Evolutionary conservation across 2,797 vertebrate genomes (phyloP).

Genomic region (Scarus forsteni): DNA sequence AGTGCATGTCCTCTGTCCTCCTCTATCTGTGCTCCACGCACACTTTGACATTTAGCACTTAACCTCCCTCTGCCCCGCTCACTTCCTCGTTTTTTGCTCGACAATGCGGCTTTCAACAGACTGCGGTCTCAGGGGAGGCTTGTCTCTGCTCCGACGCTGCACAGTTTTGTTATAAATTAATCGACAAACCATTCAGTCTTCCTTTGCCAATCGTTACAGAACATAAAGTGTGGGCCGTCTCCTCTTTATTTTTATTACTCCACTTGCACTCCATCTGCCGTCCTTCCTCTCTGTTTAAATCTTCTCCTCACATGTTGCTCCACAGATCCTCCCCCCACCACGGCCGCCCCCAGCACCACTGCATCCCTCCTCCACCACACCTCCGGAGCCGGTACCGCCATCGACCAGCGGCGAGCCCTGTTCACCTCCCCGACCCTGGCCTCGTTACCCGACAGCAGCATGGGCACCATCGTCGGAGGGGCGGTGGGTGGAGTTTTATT

Average conservation of each 20-base stretch:
- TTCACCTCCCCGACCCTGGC: slow-evolving; percentile 91
- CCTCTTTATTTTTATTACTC: slow-evolving; percentile 33
- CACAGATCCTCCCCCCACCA: slow-evolving; percentile 96
- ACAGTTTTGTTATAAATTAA: slow-evolving; percentile 49
- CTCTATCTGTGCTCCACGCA: slow-evolving; percentile 27
- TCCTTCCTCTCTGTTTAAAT: slow-evolving; percentile 85
- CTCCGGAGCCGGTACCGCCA: slow-evolving; percentile 84
- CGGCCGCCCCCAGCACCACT: slow-evolving; percentile 88
- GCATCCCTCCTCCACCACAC: slow-evolving; percentile 77
- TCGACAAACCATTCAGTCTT: slow-evolving; percentile 44
- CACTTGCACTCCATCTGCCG: slow-evolving; percentile 79
- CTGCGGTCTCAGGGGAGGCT: slow-evolving; percentile 35
- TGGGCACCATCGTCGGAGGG: slow-evolving; percentile 91
- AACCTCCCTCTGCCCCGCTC: slow-evolving; percentile 51
- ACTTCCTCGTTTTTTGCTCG: slow-evolving; percentile 40
- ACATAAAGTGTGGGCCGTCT: slow-evolving; percentile 41
- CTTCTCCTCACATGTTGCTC: slow-evolving; percentile 77
- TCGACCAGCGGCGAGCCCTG: slow-evolving; percentile 81
- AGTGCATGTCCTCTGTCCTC: slow-evolving; percentile 49
- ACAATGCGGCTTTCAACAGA: slow-evolving; percentile 49
- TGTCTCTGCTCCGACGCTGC: slow-evolving; percentile 16
- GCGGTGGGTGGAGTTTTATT: slow-evolving; percentile 93
- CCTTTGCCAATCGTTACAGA: slow-evolving; percentile 42
- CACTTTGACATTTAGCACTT: slow-evolving; percentile 56
- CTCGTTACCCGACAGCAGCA: slow-evolving; percentile 86